phyloP scores from a whole-genome alignment of 2,888 invertebrate species.

The Psylliodes chrysocephalus region DNA sequence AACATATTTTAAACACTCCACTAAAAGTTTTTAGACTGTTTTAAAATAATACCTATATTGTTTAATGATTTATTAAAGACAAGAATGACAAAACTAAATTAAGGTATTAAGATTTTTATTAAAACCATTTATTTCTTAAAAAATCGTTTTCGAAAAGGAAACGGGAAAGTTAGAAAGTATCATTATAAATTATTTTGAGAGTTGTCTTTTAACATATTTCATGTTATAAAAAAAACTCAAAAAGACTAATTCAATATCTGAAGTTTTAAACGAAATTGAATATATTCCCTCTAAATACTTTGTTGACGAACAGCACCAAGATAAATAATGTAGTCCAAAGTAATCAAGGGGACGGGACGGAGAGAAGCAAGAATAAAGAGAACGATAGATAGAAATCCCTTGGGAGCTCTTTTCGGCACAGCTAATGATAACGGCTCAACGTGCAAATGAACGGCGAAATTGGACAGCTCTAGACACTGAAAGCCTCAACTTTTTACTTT shows the following conservation, averaged over 20 bases:
- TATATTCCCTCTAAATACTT: slow-evolving; percentile 21
- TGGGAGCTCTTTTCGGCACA: slow-evolving; percentile 52
- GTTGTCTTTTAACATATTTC: neutral
- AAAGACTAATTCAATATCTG: neutral
- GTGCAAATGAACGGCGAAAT: slow-evolving; percentile 58
- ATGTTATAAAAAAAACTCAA: neutral
- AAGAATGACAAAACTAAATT: too few species aligned
- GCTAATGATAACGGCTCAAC: slow-evolving; percentile 57
- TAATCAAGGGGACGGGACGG: slow-evolving; percentile 22
- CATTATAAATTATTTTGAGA: neutral
- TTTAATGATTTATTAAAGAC: too few species aligned
- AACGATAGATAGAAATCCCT: slow-evolving; percentile 46
- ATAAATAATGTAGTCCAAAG: slow-evolving; percentile 32
- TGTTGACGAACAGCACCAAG: slow-evolving; percentile 28
- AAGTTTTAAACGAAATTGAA: neutral
- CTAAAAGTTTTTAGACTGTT: too few species aligned
- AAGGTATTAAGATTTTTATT: too few species aligned
- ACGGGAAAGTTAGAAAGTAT: too few species aligned
- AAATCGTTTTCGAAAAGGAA: too few species aligned
- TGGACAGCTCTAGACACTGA: slow-evolving; percentile 51
- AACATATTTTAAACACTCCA: too few species aligned
- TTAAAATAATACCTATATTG: too few species aligned
- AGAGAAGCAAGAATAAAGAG: slow-evolving; percentile 28
- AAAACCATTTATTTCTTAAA: too few species aligned
- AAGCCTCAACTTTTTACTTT: slow-evolving; percentile 35